phyloP scores from a whole-genome alignment of 2,888 invertebrate genomes.

The Chaetoderma sp. region DNA sequence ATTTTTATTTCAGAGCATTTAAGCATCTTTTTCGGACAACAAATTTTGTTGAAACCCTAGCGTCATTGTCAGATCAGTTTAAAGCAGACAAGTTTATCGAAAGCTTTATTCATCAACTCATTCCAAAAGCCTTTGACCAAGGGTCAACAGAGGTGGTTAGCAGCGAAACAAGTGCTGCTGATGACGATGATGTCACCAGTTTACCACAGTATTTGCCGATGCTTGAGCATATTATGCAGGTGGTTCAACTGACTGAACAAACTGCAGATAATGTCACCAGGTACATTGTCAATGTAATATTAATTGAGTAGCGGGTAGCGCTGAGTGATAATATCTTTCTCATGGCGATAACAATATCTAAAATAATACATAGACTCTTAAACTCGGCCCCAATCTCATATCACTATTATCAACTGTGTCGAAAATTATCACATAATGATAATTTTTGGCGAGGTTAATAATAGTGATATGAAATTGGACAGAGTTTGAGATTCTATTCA shows the following conservation, averaged over 20 bases:
- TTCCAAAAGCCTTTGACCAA: constrained; percentile 54
- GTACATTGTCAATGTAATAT: too few relatives aligned
- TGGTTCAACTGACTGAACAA: constrained; percentile 41
- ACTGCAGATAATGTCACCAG: constrained; percentile 41
- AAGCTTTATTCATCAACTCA: constrained; percentile 47
- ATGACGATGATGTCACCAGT: constrained; percentile 33
- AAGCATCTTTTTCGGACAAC: constrained; percentile 45
- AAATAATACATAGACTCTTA: too few relatives aligned
- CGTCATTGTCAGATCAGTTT: constrained; percentile 42
- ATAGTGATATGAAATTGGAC: too few relatives aligned
- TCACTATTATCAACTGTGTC: too few relatives aligned
- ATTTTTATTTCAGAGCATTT: constrained; percentile 46
- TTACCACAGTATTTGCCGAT: constrained; percentile 41
- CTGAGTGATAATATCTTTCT: too few relatives aligned
- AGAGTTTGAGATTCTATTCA: too few relatives aligned
- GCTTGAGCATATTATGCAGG: constrained; percentile 49
- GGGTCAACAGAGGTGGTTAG: constrained; percentile 39
- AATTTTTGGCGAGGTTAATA: too few relatives aligned
- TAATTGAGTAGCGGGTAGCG: too few relatives aligned
- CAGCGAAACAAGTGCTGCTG: constrained; percentile 53
- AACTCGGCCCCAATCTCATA: too few relatives aligned
- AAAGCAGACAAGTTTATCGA: constrained; percentile 44
- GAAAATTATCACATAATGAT: too few relatives aligned
- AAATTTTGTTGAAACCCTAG: constrained; percentile 44
- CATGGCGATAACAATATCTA: too few relatives aligned